Conservation (phyloP, 1,140 invertebrate genomes). For the Paraescarpia echinospica region DNA sequence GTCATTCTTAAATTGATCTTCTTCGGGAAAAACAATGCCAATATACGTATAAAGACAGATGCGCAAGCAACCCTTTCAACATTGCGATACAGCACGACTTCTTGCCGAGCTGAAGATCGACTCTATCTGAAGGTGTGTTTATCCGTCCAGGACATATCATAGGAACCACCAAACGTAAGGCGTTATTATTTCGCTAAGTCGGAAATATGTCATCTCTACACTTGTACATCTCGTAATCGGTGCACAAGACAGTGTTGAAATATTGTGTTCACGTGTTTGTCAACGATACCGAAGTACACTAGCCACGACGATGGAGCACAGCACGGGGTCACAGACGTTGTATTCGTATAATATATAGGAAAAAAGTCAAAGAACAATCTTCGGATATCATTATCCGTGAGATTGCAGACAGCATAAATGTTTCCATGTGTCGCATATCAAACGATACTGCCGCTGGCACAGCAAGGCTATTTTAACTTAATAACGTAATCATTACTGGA, state of each 20-base stretch:
- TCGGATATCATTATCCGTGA: too few relatives aligned
- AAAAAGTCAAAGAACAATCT: too few relatives aligned
- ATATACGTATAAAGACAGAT: slow-evolving; percentile 2
- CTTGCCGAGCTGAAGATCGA: background rate
- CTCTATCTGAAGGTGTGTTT: background rate
- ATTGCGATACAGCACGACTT: background rate
- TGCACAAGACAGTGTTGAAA: too few relatives aligned
- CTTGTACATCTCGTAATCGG: too few relatives aligned
- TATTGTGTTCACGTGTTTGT: too few relatives aligned
- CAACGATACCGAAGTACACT: too few relatives aligned
- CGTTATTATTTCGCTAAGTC: background rate
- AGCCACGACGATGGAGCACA: too few relatives aligned
- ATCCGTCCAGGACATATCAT: background rate
- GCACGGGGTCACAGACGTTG: too few relatives aligned
- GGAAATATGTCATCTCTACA: background rate
- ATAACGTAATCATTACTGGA: background rate
- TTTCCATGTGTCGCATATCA: too few relatives aligned
- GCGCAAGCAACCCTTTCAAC: background rate
- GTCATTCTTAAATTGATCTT: slow-evolving; percentile 4
- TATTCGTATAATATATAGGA: too few relatives aligned
- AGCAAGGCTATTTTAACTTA: background rate
- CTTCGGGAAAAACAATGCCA: background rate
- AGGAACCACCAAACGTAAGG: background rate
- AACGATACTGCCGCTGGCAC: too few relatives aligned
- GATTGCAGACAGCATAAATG: too few relatives aligned